Conservation (phyloP, 2,797 vertebrate genomes). For the Pseudochaenichthys georgianus region DNA sequence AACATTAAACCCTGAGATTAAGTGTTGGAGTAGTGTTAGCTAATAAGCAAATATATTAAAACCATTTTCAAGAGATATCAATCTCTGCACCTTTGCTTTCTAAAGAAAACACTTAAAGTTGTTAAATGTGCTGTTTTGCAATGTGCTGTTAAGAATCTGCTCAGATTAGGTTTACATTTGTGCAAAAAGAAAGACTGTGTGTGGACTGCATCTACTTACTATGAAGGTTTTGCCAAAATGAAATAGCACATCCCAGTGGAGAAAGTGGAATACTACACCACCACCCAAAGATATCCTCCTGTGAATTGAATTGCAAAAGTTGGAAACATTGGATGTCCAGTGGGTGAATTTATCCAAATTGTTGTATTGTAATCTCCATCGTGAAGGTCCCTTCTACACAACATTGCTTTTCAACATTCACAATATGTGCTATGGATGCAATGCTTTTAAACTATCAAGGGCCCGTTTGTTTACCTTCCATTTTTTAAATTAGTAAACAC, state of each 20-base stretch:
- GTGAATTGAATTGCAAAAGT: background rate
- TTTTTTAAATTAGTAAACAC: background rate
- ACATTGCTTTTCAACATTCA: constrained; percentile 11
- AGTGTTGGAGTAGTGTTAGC: background rate
- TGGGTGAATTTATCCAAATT: background rate
- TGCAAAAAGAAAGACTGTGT: constrained; percentile 9
- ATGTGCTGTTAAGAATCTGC: background rate
- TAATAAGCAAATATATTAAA: background rate
- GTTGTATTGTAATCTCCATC: constrained; percentile 9
- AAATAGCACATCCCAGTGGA: constrained; percentile 63
- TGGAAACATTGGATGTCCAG: background rate
- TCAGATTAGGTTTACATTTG: background rate
- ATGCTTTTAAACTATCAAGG: background rate
- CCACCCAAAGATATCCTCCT: background rate
- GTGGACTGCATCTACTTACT: background rate
- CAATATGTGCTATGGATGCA: constrained; percentile 7
- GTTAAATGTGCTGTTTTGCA: background rate
- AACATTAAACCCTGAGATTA: background rate
- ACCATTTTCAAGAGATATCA: background rate
- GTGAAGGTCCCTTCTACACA: background rate
- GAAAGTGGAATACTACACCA: constrained; percentile 13
- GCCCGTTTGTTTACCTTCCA: constrained; percentile 18
- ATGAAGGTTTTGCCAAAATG: background rate
- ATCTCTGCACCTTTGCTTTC: background rate
- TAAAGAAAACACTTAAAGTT: background rate